phyloP scores from a whole-genome alignment of 2,888 invertebrate genomes.

The Oligia strigilis region DNA sequence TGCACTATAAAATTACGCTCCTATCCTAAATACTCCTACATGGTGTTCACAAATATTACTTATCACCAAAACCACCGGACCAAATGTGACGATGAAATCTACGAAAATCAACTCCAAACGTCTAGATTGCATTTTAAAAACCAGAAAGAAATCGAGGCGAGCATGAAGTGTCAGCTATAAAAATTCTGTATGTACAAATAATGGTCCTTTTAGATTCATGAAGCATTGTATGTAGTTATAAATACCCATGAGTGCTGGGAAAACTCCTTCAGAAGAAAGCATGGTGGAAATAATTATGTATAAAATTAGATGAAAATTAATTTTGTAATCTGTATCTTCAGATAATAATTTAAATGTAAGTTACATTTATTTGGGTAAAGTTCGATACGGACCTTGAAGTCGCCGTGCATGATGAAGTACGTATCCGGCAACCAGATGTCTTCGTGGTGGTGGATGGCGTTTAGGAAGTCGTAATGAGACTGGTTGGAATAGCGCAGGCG shows the following conservation, averaged over 20 bases:
- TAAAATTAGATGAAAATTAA: slow-evolving; percentile 75
- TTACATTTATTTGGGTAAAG: slow-evolving; percentile 36
- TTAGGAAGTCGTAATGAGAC: slow-evolving; percentile 96
- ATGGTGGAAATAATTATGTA: slow-evolving; percentile 82
- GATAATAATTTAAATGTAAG: slow-evolving; percentile 45
- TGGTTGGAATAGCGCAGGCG: slow-evolving; percentile 96
- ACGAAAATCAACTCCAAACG: slow-evolving; percentile 68
- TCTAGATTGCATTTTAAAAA: slow-evolving; percentile 68
- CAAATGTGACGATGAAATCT: slow-evolving; percentile 70
- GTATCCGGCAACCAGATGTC: slow-evolving; percentile 98
- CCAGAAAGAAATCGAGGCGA: slow-evolving; percentile 75
- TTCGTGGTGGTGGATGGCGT: slow-evolving; percentile 98
- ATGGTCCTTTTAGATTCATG: slow-evolving; percentile 78
- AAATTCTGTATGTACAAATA: slow-evolving; percentile 77
- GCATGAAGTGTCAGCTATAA: slow-evolving; percentile 77
- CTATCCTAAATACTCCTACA: slow-evolving; percentile 69
- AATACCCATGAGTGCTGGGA: slow-evolving; percentile 85
- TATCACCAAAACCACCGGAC: slow-evolving; percentile 72
- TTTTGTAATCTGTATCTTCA: slow-evolving; percentile 59
- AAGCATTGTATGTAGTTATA: slow-evolving; percentile 83
- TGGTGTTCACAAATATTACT: slow-evolving; percentile 68
- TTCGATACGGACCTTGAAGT: slow-evolving; percentile 93
- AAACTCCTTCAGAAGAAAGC: slow-evolving; percentile 84
- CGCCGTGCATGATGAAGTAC: slow-evolving; percentile 99
- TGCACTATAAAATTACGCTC: slow-evolving; percentile 67